Evolutionary conservation across 1,140 invertebrate genomes (phyloP).

Genomic region (Pomacea maculata): DNA sequence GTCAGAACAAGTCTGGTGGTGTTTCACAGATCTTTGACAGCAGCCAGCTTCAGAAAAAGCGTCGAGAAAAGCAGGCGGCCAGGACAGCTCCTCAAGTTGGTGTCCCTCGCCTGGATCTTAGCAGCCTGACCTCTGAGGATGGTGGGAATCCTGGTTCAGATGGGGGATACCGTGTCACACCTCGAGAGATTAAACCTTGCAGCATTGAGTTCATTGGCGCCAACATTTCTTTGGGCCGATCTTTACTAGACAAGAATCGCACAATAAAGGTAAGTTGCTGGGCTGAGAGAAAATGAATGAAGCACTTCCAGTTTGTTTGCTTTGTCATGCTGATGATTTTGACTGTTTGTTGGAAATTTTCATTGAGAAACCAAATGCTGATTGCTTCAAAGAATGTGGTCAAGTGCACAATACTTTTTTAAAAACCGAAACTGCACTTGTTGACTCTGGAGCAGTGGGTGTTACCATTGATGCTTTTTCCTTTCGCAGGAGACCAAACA

Average conservation of each 20-base stretch:
- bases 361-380: no score
- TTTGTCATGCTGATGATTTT: no score
- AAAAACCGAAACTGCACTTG: no score
- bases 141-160: conserved; percentile 27
- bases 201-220: conserved; percentile 49
- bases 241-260: conserved; percentile 46
- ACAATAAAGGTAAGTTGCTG: conserved; percentile 38
- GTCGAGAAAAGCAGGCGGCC: conserved; percentile 35
- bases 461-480: no score
- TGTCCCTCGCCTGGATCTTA: conserved; percentile 46
- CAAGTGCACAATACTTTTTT: no score
- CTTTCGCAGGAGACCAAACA: no score
- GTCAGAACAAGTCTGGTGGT: conserved; percentile 12
- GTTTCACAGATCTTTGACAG: conserved; percentile 32
- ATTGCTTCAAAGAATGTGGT: no score
- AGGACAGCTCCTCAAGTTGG: neutral
- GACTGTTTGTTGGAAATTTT: no score
- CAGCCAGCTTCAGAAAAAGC: conserved; percentile 34
- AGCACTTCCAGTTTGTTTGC: neutral
- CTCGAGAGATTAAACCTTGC: conserved; percentile 49
- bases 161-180: conserved; percentile 49
- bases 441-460: no score
- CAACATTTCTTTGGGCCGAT: conserved; percentile 39
- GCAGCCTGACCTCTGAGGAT: conserved; percentile 35
- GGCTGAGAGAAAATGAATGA: neutral